These are phyloP conservation scores for Stigmatopora nigra DNA, from an alignment of 2,113 vertebrate species.

Conservation along the genomic window DNA sequence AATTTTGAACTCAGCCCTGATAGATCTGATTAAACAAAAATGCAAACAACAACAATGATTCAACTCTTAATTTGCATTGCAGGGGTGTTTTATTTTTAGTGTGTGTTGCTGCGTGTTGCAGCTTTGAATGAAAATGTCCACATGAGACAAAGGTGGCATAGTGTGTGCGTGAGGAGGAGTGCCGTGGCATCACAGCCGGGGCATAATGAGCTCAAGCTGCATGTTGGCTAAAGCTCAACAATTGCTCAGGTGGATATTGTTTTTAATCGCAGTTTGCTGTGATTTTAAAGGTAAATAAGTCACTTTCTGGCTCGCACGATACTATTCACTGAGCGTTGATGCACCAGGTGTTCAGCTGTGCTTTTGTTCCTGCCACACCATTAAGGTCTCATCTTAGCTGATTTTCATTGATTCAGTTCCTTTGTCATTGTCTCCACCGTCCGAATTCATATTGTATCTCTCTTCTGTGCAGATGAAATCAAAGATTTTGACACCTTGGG, in stretches of 20 bases:
- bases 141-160: slow-evolving; percentile 52
- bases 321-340: slow-evolving; percentile 76
- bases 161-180: slow-evolving; percentile 50
- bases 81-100: slow-evolving; percentile 8
- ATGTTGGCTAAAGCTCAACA: slow-evolving; percentile 50
- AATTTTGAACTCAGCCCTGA: neutral
- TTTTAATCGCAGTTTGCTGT: slow-evolving; percentile 70
- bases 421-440: neutral
- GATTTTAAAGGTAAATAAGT: slow-evolving; percentile 86
- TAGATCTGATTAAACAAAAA: neutral
- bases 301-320: slow-evolving; percentile 68
- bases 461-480: slow-evolving; percentile 84
- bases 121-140: slow-evolving; percentile 41
- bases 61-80: slow-evolving; percentile 52
- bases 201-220: slow-evolving; percentile 54
- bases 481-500: slow-evolving; percentile 95
- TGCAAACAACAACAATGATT: slow-evolving; percentile 7
- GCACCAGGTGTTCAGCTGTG: slow-evolving; percentile 61
- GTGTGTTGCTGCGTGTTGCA: slow-evolving; percentile 20
- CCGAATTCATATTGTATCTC: neutral
- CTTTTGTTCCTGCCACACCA: slow-evolving; percentile 46
- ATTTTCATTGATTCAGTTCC: slow-evolving; percentile 24
- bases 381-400: slow-evolving; percentile 41
- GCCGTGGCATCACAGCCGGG: slow-evolving; percentile 54
- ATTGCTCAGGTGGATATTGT: slow-evolving; percentile 67